These are phyloP conservation scores for Apolygus lucorum DNA, from an alignment of 1,140 invertebrate species.

Conservation along the genomic window DNA sequence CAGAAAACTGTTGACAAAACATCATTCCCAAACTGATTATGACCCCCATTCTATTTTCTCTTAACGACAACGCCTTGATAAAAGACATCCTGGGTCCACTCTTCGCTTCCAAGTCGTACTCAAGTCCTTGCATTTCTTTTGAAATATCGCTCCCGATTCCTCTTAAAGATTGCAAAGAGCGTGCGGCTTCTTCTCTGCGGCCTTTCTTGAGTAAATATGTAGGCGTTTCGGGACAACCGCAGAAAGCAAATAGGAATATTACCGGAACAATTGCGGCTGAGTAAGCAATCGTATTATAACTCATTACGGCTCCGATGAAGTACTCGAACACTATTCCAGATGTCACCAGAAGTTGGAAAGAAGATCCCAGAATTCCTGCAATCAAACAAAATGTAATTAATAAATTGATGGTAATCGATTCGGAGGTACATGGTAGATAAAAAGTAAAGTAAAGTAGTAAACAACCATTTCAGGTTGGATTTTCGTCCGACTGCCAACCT, in stretches of 20 bases:
- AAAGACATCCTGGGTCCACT: slow-evolving; percentile 49
- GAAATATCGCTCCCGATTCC: slow-evolving; percentile 56
- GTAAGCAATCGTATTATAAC: slow-evolving; percentile 25
- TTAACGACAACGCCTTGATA: slow-evolving; percentile 45
- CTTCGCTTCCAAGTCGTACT: slow-evolving; percentile 49
- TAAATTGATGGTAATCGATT: too few species aligned
- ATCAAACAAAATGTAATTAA: too few species aligned
- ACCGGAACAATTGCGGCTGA: slow-evolving; percentile 40
- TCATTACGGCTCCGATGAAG: slow-evolving; percentile 24
- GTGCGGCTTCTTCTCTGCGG: slow-evolving; percentile 31
- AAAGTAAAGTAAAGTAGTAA: too few species aligned
- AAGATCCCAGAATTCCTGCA: slow-evolving; percentile 48
- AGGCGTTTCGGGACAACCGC: slow-evolving; percentile 44
- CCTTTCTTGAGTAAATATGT: slow-evolving; percentile 35
- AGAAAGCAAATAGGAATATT: slow-evolving; percentile 41
- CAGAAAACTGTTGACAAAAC: slow-evolving; percentile 75
- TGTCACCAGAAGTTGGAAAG: slow-evolving; percentile 73
- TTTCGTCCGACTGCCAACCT: too few species aligned
- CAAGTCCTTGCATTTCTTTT: slow-evolving; percentile 60
- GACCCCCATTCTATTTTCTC: slow-evolving; percentile 53
- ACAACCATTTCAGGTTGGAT: too few species aligned
- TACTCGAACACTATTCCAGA: slow-evolving; percentile 41
- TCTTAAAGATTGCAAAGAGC: slow-evolving; percentile 45
- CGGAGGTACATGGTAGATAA: too few species aligned
- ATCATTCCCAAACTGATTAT: slow-evolving; percentile 65